Evolutionary conservation across 2,113 vertebrate species (phyloP), one percentile per base, ranked within the genome.

Genomic region (Raja brachyura): DNA sequence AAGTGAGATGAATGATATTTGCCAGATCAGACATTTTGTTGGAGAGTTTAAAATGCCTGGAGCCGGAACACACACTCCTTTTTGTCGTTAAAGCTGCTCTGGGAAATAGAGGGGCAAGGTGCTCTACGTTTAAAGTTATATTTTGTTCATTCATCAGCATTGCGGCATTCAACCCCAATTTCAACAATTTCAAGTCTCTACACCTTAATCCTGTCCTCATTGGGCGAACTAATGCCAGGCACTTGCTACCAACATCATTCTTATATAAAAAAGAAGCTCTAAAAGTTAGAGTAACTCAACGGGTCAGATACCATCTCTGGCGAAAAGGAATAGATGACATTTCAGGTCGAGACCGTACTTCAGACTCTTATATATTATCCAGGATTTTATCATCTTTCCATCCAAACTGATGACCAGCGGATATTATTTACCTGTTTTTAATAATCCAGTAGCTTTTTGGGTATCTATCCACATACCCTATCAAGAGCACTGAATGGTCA

Each of bases 401-500:
- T 18, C 59, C 59, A 16, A 59, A 63, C 75, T 63, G 5, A 3
- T 63, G 6, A 88, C 1, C 28, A 16, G 25, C n/a, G 18, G 59
- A n/a, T 63, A 31, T 66, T 31, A 63, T 20, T 92, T 73, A 48
- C 90, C 66, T 48, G 63, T 92, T 92, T 73, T 74, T 92, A 92
- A 74, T 28, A 63, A 92, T 92, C 90, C 90, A 92, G 20, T 73
- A 92, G 20, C 39, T 0, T 28, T 54, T 39, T 48, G 7, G 0
- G 14, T 13, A 0, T 4, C 0, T 7, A 73, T 25, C 68, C 33
- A 25, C 33, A 10, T 28, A 92, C 1, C 90, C 66, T 11, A 92
- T 5, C 90, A 74, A 13, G 68, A 92, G 20, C 66, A 92, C 63
- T 5, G 2, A 33, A 73, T 92, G 90, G 4, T 74, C 20, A 74